These are phyloP conservation scores for Stegastes partitus DNA, from an alignment of 2,113 vertebrate genomes.

Conservation along the genomic window DNA sequence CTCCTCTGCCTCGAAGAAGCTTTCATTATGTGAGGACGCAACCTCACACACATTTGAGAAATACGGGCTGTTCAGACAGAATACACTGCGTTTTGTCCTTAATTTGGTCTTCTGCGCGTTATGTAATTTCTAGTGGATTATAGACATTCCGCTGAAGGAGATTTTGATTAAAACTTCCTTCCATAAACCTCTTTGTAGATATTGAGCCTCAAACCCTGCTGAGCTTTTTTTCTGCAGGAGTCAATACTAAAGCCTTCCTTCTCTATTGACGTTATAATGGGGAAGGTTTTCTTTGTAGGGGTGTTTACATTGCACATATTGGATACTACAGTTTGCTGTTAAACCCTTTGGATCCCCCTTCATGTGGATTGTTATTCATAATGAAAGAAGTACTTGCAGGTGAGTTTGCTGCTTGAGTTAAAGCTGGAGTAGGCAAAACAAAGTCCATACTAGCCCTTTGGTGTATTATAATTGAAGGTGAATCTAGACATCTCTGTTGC, in stretches of 20 bases:
- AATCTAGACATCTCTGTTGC: too few species aligned
- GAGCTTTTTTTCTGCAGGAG: slow-evolving; percentile 12
- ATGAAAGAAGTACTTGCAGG: not conserved
- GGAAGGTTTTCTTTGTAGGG: slow-evolving; percentile 16
- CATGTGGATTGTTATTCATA: not conserved
- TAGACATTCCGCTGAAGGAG: slow-evolving; percentile 26
- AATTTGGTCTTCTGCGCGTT: slow-evolving; percentile 15
- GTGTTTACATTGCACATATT: slow-evolving; percentile 10
- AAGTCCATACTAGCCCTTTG: too few species aligned
- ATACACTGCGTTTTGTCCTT: slow-evolving; percentile 13
- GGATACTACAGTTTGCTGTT: not conserved
- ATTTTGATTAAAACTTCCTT: slow-evolving; percentile 16
- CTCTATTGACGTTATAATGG: slow-evolving; percentile 42
- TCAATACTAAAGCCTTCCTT: slow-evolving; percentile 10
- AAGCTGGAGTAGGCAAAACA: too few species aligned
- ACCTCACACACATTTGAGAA: slow-evolving; percentile 17
- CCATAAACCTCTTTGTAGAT: slow-evolving; percentile 39
- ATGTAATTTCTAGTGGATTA: slow-evolving; percentile 36
- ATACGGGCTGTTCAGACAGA: not conserved
- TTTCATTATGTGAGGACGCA: slow-evolving; percentile 35
- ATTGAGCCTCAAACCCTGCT: slow-evolving; percentile 32
- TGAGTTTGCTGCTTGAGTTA: not conserved
- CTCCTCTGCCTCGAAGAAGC: slow-evolving; percentile 32
- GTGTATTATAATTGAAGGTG: too few species aligned
- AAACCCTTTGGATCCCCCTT: slow-evolving; percentile 2